Base-by-base conservation (phyloP, 2,113 vertebrate species). In the Hippoglossus stenolepis region DNA sequence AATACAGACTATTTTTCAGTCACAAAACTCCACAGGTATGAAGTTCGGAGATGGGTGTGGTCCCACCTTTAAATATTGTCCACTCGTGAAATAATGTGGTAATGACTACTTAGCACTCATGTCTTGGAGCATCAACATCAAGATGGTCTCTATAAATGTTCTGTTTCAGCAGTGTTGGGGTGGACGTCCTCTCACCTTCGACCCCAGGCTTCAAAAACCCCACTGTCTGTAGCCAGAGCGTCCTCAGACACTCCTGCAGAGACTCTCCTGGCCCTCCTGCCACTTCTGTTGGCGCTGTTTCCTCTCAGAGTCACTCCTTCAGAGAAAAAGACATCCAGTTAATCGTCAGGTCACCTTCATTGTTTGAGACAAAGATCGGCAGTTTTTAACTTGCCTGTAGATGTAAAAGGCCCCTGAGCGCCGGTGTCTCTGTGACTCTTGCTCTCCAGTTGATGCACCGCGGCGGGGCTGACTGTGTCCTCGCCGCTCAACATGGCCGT, bases 181-280 rank as follows among this genome's bases (percentile, higher is more conserved):
- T 40, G 38, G 61, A 66, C 26, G 45, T 90, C 84, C 73, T 90
- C 90, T 86, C 70, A 99, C 97, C 97, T 99, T 93, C 96, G 96
- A 89, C 94, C 96, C 93, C 97, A 97, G 84, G 98, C 96, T 93
- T 99, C 98, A 86, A 99, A 99, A 40, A 99, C 97, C 1, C 98
- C 98, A 38, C 98, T 99, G 91, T 99, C 97, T 4, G 97, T 98
- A 81, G 98, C 97, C 83, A 98, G 94, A 23, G 97, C 96, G 70
- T 99, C 97, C 90, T 99, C 97, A 18, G 96, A 97, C 82, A 96
- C 93, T 57, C 97, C 98, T 18, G 95, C 94, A 47, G 98, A 99
- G 75, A 97, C 95, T 63, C 96, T 95, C 85, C 96, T 94, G 26
- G 95, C 94, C 86, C 97, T 95, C 79, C 96, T 94, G 80, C 97